Percentiles rank a stretch among this genome's conserved stretches.
Conservation (phyloP, 2,888 invertebrate species). For the Tolmerus cingulatus region DNA sequence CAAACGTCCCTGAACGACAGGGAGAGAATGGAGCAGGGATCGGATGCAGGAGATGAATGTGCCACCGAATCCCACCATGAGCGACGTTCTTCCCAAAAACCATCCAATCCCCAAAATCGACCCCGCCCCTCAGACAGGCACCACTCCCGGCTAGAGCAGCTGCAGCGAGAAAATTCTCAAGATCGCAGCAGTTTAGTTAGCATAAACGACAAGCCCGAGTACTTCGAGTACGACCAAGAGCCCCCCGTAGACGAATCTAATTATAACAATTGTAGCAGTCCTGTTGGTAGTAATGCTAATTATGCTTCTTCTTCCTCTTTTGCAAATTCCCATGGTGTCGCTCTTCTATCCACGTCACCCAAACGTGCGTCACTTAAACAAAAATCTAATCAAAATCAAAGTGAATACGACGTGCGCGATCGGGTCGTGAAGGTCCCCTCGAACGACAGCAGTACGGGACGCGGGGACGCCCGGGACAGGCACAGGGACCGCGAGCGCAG, state of each 20-base stretch:
- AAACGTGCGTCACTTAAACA: constrained; percentile 60
- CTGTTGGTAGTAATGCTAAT: constrained; percentile 69
- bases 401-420: constrained; percentile 67
- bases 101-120: background rate
- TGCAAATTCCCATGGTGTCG: constrained; percentile 63
- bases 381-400: constrained; percentile 56
- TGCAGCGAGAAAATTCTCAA: constrained; percentile 52
- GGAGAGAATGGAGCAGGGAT: background rate
- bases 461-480: constrained; percentile 52
- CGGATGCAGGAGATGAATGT: background rate
- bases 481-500: constrained; percentile 54
- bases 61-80: background rate
- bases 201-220: constrained; percentile 66
- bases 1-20: background rate
- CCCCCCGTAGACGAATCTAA: constrained; percentile 52
- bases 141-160: constrained; percentile 51
- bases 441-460: constrained; percentile 51
- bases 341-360: constrained; percentile 56
- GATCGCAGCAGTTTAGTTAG: constrained; percentile 64
- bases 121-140: constrained; percentile 32
- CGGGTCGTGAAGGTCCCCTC: constrained; percentile 54
- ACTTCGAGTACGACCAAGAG: constrained; percentile 64
- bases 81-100: constrained; percentile 27
- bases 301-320: constrained; percentile 71
- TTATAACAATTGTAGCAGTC: constrained; percentile 63